phyloP scores from a whole-genome alignment of 2,113 vertebrate species.

The Pterocles gutturalis region DNA sequence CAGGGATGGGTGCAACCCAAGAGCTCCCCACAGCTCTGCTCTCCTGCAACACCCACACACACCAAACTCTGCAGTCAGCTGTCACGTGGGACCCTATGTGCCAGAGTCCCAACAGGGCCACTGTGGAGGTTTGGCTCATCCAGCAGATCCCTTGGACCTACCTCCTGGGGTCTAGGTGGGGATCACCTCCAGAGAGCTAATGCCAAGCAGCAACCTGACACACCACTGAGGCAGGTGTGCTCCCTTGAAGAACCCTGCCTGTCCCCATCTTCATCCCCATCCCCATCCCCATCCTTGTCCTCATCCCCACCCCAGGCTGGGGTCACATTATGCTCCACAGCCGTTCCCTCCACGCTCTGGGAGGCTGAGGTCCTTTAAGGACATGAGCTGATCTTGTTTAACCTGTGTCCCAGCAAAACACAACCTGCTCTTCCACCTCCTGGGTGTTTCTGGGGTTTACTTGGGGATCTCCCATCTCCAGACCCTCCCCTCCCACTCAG shows the following conservation, averaged over 20 bases:
- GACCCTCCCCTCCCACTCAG: neutral
- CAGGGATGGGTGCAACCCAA: neutral
- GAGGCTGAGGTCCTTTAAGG: accelerated
- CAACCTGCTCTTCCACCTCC: neutral
- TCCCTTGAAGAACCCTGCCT: neutral
- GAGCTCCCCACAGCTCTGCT: neutral
- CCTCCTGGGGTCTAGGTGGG: neutral
- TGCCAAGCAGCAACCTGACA: accelerated
- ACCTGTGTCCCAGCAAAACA: neutral
- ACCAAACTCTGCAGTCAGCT: neutral
- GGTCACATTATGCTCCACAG: neutral
- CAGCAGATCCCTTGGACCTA: neutral
- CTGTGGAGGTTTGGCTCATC: neutral
- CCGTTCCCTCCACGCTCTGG: neutral
- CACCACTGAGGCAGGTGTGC: neutral
- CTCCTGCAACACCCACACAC: neutral
- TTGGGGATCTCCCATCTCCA: neutral
- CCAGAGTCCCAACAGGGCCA: neutral
- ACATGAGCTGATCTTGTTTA: neutral
- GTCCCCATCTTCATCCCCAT: neutral
- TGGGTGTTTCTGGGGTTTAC: neutral
- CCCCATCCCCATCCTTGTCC: neutral
- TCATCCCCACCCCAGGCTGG: neutral
- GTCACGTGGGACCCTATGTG: neutral
- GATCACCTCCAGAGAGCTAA: neutral